Evolutionary conservation across 1,140 invertebrate genomes (phyloP).

Genomic region (Hypsibius dujardini): DNA sequence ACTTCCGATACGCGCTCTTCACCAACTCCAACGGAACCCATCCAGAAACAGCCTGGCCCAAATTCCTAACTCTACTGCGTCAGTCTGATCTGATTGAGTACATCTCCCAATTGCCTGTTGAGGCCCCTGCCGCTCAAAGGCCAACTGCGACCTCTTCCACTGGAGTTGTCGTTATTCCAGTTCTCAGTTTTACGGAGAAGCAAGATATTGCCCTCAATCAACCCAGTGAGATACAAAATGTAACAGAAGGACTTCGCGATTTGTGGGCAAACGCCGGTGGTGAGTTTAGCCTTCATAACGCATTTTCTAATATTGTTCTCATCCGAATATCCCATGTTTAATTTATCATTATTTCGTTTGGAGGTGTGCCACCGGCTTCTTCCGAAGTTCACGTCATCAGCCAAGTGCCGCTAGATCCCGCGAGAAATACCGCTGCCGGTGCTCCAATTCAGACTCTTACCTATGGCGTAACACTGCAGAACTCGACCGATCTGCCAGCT

Average conservation of each 20-base stretch:
- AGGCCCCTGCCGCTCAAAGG: neutral
- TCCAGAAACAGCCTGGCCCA: neutral
- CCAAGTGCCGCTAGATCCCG: neutral
- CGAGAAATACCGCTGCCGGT: neutral
- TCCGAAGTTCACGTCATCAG: neutral
- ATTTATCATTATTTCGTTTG: neutral
- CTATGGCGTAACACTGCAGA: conserved; percentile 8
- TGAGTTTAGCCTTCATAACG: neutral
- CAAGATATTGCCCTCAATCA: neutral
- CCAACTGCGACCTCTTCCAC: neutral
- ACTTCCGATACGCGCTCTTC: neutral
- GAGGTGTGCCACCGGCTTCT: neutral
- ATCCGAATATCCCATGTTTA: neutral
- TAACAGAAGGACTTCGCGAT: neutral
- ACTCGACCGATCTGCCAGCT: neutral
- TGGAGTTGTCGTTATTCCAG: neutral
- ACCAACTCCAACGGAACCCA: neutral
- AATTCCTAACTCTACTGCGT: conserved; percentile 9
- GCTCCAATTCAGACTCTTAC: neutral
- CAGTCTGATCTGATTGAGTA: neutral
- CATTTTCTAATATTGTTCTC: neutral
- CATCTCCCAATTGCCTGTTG: neutral
- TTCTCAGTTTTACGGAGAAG: neutral
- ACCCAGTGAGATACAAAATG: neutral
- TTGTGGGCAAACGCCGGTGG: conserved; percentile 7